These are phyloP conservation scores for Phymatocera aterrima DNA, from an alignment of 2,888 invertebrate species.

Conservation along the genomic window DNA sequence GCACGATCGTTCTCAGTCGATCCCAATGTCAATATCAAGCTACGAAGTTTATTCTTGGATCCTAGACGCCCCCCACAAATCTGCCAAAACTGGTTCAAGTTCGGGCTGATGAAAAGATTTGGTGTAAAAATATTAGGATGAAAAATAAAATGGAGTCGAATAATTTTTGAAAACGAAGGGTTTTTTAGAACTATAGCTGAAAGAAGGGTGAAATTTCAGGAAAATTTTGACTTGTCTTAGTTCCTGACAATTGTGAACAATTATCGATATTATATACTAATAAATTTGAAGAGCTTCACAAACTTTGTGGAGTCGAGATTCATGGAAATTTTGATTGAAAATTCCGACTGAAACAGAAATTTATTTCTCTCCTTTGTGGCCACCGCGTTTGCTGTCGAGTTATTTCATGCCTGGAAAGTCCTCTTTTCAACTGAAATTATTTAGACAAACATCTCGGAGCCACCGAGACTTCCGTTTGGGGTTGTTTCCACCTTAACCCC, in stretches of 20 bases:
- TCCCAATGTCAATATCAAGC: slow-evolving; percentile 20
- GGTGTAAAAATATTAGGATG: neutral
- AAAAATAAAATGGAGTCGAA: neutral
- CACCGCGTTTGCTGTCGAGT: too few species aligned
- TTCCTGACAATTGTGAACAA: too few species aligned
- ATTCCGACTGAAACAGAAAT: too few species aligned
- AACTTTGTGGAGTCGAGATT: too few species aligned
- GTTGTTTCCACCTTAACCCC: neutral
- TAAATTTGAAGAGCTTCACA: too few species aligned
- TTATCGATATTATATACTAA: too few species aligned
- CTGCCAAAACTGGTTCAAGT: neutral
- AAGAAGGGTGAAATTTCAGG: too few species aligned
- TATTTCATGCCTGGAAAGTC: too few species aligned
- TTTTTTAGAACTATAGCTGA: too few species aligned
- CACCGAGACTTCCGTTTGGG: neutral
- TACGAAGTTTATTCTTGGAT: slow-evolving; percentile 11
- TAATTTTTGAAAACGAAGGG: neutral
- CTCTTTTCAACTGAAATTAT: neutral
- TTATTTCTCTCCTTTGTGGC: too few species aligned
- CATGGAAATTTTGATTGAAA: too few species aligned
- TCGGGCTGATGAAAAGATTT: neutral
- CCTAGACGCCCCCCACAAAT: neutral
- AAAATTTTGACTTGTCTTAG: too few species aligned
- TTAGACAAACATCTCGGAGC: slow-evolving; percentile 9
- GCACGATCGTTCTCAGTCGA: slow-evolving; percentile 4